Base-by-base conservation (phyloP, 2,797 vertebrate genomes). In the Micrastur ruficollis region DNA sequence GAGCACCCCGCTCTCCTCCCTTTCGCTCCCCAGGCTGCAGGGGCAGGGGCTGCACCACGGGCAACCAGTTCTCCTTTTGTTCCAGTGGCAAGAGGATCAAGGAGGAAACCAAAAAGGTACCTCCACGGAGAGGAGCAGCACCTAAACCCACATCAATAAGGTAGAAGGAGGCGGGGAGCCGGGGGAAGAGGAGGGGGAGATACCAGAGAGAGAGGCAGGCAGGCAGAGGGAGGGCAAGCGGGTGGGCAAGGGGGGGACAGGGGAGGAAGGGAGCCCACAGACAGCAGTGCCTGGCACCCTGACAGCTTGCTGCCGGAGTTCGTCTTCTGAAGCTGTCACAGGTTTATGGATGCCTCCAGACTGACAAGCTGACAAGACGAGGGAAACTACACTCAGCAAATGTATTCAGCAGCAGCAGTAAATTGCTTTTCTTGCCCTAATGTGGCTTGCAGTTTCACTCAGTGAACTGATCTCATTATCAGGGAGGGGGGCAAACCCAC, bases 281-380 rank as follows among this genome's bases (percentile, higher is more conserved):
- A 22, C 49, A 92, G 89, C 91, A 93, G 52, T 11, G 80, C 80
- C 93, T 84, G 90, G 73, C 79, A 92, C 65, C 17, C 70, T 84
- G 93, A 95, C 78, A 85, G 73, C 58, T 68, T 50, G 70, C 91
- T 89, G 86, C 53, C 11, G 6, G 70, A 81, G 85, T 67, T 68
- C 12, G 29, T 61, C 87, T 95, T 90, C 65, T 47, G 63, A 95
- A 81, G 68, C 87, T 89, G 92, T 86, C 87, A 87, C 2, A 5
- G 79, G 61, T 93, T 95, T 95, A 90, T 40, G 65, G 90, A 93
- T 83, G 85, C 74, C 79, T 95, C 80, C 87, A 94, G 85, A 93
- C 68, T 90, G 93, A 95, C 87, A 82, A 87, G 82, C 40, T 91
- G 93, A 95, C 88, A 90, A 89, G 91, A 52, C 12, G 40, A 94